Evolutionary conservation across 2,113 vertebrate genomes (phyloP), one percentile per base, ranked within the genome.

Genomic region (Stigmatopora nigra): DNA sequence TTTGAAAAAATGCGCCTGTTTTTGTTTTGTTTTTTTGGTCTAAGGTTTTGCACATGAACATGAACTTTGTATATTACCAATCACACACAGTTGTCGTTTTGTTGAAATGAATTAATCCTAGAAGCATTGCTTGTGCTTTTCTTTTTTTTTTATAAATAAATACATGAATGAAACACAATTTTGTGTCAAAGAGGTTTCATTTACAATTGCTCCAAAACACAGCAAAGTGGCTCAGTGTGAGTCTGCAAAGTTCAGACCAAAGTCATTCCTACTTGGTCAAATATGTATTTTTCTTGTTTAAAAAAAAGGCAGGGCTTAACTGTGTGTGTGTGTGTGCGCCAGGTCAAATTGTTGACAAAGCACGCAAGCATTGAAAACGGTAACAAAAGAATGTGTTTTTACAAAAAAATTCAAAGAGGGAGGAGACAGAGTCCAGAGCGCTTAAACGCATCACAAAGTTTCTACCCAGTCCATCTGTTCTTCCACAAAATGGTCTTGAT

Each of bases 351-450:
- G 59, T 45, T 61, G 12, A 45, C 4, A 20, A 46, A 38, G 44
- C 57, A 46, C 7, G 9, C 63, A 53, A 59, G 6, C 46, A 67
- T 41, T 59, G 71, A 73, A 66, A 48, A 71, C 75, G 62, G 73
- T 83, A 86, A 84, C 67, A 76, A 86, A 88, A 78, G 64, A 86
- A 85, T 80, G 65, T 76, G 80, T 80, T 84, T 66, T 78, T 56
- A 82, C 70, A 80, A 80, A 60, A 68, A 80, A 41, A 85, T 66
- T 87, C 53, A 73, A 79, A 81, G 58, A 67, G 64, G 61, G 25
- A 31, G 25, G 65, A 71, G 45, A 78, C 61, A 13, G 36, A 25
- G 41, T 69, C 66, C 53, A 71, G 45, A 58, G 49, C 20, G 64
- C 44, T 19, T 63, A 63, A 66, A 35, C 58, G 53, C 56, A 53